These are phyloP conservation scores for Andrena trimmerana DNA, from an alignment of 2,888 invertebrate genomes.

Conservation along the genomic window DNA sequence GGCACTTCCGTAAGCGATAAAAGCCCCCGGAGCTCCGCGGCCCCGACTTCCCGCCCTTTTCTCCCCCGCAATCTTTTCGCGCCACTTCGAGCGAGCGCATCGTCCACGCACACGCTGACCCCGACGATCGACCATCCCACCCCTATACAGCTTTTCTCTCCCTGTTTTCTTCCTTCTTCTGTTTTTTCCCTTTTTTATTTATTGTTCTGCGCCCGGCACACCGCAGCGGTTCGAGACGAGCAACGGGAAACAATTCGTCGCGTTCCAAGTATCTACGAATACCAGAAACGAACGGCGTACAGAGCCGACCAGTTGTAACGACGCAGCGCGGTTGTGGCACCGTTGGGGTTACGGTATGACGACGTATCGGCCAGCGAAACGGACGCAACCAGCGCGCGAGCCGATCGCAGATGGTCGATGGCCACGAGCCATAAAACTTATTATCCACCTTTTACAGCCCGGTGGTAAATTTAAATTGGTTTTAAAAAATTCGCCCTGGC, in stretches of 20 bases:
- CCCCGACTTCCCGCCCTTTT: slow-evolving; percentile 81
- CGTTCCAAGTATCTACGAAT: slow-evolving; percentile 56
- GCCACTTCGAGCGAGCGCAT: slow-evolving; percentile 56
- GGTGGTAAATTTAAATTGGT: slow-evolving; percentile 78
- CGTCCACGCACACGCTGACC: slow-evolving; percentile 47
- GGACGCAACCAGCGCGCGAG: slow-evolving; percentile 68
- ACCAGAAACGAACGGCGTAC: slow-evolving; percentile 30
- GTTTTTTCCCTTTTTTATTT: slow-evolving; percentile 1
- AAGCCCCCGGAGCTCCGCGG: slow-evolving; percentile 78
- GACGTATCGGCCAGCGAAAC: slow-evolving; percentile 64
- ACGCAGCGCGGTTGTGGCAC: slow-evolving; percentile 30
- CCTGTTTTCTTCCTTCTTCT: not conserved
- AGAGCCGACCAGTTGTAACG: slow-evolving; percentile 51
- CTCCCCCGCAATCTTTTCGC: slow-evolving; percentile 72
- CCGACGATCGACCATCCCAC: slow-evolving; percentile 39
- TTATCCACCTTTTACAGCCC: slow-evolving; percentile 79
- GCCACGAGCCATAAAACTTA: slow-evolving; percentile 79
- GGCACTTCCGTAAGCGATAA: slow-evolving; percentile 84
- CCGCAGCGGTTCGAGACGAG: slow-evolving; percentile 60
- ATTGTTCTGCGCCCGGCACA: slow-evolving; percentile 24
- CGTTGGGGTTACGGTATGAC: slow-evolving; percentile 52
- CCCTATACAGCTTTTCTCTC: slow-evolving; percentile 4
- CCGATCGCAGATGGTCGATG: slow-evolving; percentile 77
- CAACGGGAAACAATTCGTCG: slow-evolving; percentile 59
- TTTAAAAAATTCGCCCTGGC: slow-evolving; percentile 71